Evolutionary conservation across 2,888 invertebrate genomes (phyloP).

Genomic region (Anodontia alba): DNA sequence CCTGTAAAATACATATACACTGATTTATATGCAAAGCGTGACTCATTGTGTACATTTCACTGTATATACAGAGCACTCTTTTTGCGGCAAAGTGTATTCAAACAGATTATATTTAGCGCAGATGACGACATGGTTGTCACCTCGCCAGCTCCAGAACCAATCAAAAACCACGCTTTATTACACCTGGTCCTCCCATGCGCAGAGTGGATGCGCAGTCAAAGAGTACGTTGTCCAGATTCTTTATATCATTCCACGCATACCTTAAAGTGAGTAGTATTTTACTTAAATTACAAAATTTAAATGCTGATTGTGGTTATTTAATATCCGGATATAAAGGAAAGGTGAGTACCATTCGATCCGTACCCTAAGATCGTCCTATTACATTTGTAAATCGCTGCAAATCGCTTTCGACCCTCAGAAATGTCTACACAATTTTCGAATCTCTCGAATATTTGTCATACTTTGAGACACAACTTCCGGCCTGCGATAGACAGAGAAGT

Average conservation of each 20-base stretch:
- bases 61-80: constrained; percentile 38
- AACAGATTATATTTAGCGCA: constrained; percentile 61
- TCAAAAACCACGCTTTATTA: constrained; percentile 42
- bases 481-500: constrained; percentile 53
- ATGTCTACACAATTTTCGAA: constrained; percentile 83
- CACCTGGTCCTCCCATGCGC: constrained; percentile 80
- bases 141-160: constrained; percentile 41
- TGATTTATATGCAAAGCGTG: constrained; percentile 5
- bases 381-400: constrained; percentile 60
- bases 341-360: constrained; percentile 85
- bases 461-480: constrained; percentile 83
- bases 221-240: constrained; percentile 97
- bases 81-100: constrained; percentile 42
- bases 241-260: constrained; percentile 99
- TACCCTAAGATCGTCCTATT: constrained; percentile 46
- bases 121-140: constrained; percentile 57
- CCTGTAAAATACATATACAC: too few relatives aligned
- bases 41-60: constrained; percentile 34
- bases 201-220: constrained; percentile 78
- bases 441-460: constrained; percentile 85
- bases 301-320: constrained; percentile 61
- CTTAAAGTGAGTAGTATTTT: constrained; percentile 87
- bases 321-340: constrained; percentile 89
- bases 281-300: constrained; percentile 71
- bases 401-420: constrained; percentile 71